Conservation (phyloP, 2,888 invertebrate genomes). For the Furcula furcula region DNA sequence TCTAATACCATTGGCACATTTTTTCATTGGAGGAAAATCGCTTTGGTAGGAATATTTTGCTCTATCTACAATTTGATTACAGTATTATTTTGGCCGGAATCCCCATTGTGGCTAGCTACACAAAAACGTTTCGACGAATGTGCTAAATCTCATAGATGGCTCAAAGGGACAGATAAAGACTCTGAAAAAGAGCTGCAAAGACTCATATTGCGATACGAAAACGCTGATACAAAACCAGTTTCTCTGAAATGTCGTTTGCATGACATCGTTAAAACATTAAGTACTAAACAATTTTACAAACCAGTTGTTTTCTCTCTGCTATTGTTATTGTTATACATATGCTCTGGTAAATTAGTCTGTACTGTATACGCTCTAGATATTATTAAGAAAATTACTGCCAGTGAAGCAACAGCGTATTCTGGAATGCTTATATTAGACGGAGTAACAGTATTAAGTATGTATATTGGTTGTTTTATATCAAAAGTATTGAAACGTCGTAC, state of each 20-base stretch:
- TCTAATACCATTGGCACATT: constrained; percentile 39
- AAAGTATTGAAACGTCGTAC: constrained; percentile 26
- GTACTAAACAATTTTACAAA: constrained; percentile 10
- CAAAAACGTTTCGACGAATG: constrained; percentile 15
- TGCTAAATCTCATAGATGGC: constrained; percentile 22
- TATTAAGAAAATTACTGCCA: constrained; percentile 31
- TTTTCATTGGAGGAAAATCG: constrained; percentile 35
- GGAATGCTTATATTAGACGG: constrained; percentile 45
- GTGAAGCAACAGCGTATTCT: constrained; percentile 32
- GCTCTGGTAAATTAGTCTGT: constrained; percentile 17
- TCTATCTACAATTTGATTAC: constrained; percentile 17
- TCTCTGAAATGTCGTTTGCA: not conserved
- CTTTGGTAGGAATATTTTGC: constrained; percentile 20
- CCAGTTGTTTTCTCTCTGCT: constrained; percentile 7
- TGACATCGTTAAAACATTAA: constrained; percentile 1
- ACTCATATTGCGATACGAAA: constrained; percentile 7
- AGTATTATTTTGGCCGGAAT: constrained; percentile 34
- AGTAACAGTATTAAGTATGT: constrained; percentile 36
- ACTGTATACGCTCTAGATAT: constrained; percentile 39
- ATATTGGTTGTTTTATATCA: constrained; percentile 32
- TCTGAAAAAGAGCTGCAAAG: constrained; percentile 19
- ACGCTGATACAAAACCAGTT: not conserved
- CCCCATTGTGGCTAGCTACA: constrained; percentile 32
- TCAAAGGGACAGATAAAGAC: constrained; percentile 18
- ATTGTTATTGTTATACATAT: constrained; percentile 6